Evolutionary conservation across 2,797 vertebrate genomes (phyloP).

Genomic region (Enteromius unitaeniatus): DNA sequence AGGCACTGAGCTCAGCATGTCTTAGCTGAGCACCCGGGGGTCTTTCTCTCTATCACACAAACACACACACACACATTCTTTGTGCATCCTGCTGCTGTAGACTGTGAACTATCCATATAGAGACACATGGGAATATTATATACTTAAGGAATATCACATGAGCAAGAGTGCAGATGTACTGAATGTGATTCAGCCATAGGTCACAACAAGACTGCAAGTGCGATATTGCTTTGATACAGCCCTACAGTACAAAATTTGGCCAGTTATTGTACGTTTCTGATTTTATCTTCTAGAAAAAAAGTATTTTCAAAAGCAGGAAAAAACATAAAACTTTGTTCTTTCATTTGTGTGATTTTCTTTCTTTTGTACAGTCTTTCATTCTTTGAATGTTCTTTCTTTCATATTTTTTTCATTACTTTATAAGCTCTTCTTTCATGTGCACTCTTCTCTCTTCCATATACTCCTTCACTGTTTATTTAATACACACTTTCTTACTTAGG

Average conservation of each 20-base stretch:
- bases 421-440: neutral
- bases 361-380: neutral
- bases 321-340: neutral
- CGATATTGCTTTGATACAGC: constrained; percentile 3
- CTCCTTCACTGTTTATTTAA: neutral
- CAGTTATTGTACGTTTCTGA: neutral
- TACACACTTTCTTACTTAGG: neutral
- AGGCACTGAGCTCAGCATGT: constrained; percentile 45
- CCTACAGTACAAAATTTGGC: neutral
- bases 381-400: neutral
- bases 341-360: neutral
- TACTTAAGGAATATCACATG: neutral
- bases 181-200: neutral
- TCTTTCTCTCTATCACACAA: neutral
- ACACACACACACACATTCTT: neutral
- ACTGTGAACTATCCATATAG: constrained; percentile 17
- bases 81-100: constrained; percentile 33
- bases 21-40: constrained; percentile 26
- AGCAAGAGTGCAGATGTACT: neutral
- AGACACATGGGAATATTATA: constrained; percentile 12
- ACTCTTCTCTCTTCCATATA: neutral
- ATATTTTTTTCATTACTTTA: neutral
- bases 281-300: neutral
- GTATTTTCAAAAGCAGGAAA: neutral
- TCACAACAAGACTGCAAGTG: neutral